Evolutionary conservation across 1,140 invertebrate species (phyloP), one percentile per base, ranked within the genome.

Genomic region (Drosophila teissieri): DNA sequence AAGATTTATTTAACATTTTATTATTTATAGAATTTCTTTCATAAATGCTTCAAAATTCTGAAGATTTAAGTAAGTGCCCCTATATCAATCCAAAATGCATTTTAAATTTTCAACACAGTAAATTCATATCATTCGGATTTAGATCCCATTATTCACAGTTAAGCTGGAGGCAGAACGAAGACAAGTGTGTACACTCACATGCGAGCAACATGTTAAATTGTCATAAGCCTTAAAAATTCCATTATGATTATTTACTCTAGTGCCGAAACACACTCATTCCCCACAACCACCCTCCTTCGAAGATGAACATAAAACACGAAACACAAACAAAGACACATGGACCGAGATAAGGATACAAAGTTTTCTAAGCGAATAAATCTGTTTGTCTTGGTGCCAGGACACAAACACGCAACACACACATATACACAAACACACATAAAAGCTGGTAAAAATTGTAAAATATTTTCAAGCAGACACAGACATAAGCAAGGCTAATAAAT

Each of bases 221-320:
- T 79, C 84, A 72, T 77, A 89, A 88, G 84, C 83, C 84, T 88
- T 83, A 88, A 83, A 89, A 88, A 88, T 88, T 88, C 84, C 83
- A 86, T 86, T 86, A 89, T 88, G 75, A 86, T 88, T 86, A 86
- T 86, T 89, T 86, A 83, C 83, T 77, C 80, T 88, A 79, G 84
- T 76, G 42, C 60, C 63, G 31, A 31, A 31, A 31, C 31, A 31
- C 31, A 36, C 39, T 2, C 15, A 17, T n/a, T n/a, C n/a, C 7
- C 7, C 5, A 19, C n/a, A n/a, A n/a, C 49, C 37, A 7, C 10
- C 37, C 34, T 15, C 45, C 42, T 12, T 12, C 54, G 15, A 42
- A 51, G 53, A 68, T 80, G 64, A 70, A 80, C 72, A 73, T 75
- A 86, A 78, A 65, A 74, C 57, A 64, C 36, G 62, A 68, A 73